Conservation (phyloP, 1,140 invertebrate genomes). For the Oreohelix idahoensis region DNA sequence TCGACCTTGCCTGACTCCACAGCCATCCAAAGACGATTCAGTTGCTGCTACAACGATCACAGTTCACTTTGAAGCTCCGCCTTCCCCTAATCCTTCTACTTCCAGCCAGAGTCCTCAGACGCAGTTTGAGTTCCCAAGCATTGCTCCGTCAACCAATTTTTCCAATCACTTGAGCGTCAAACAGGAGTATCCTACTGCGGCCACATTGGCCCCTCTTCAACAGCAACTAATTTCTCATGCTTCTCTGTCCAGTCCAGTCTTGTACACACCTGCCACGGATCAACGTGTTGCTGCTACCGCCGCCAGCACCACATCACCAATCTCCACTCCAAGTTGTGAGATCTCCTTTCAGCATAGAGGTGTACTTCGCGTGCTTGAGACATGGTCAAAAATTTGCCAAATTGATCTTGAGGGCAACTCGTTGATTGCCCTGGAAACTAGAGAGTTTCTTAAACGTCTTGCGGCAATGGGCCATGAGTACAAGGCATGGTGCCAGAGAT, state of each 20-base stretch:
- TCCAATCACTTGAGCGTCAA: slow-evolving; percentile 38
- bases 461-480: slow-evolving; percentile 70
- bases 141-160: slow-evolving; percentile 43
- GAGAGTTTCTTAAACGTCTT: slow-evolving; percentile 69
- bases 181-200: slow-evolving; percentile 27
- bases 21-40: slow-evolving; percentile 45
- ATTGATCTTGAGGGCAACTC: slow-evolving; percentile 66
- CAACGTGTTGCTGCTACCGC: slow-evolving; percentile 1
- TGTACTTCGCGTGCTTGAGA: slow-evolving; percentile 68
- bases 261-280: slow-evolving; percentile 45
- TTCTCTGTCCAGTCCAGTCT: slow-evolving; percentile 30
- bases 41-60: slow-evolving; percentile 61
- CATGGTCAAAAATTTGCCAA: slow-evolving; percentile 65
- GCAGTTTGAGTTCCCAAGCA: slow-evolving; percentile 60
- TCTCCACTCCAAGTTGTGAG: slow-evolving; percentile 49
- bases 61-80: slow-evolving; percentile 69
- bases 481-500: slow-evolving; percentile 68
- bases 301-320: not conserved
- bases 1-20: not conserved
- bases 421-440: slow-evolving; percentile 67
- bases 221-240: not conserved
- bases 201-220: slow-evolving; percentile 38
- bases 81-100: slow-evolving; percentile 65
- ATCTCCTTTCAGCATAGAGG: slow-evolving; percentile 67
- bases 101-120: slow-evolving; percentile 64